These are phyloP conservation scores for Gracilinanus agilis DNA, from an alignment of 2,113 vertebrate genomes.

Conservation along the genomic window DNA sequence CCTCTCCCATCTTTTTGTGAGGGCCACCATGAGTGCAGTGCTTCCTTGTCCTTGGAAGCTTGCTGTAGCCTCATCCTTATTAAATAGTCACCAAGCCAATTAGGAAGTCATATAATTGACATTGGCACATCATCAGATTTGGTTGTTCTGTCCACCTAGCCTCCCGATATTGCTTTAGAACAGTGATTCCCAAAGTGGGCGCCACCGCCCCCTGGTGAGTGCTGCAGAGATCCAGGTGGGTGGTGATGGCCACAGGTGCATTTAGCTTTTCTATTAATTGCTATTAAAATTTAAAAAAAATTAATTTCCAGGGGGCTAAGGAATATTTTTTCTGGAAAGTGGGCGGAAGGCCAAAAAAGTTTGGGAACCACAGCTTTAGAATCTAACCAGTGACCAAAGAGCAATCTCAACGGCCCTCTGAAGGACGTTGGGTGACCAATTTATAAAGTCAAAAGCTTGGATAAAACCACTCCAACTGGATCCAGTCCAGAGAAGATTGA, in stretches of 20 bases:
- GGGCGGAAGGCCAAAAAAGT: too few species aligned
- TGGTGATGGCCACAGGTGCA: too few species aligned
- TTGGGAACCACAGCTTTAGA: too few species aligned
- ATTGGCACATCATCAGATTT: not conserved
- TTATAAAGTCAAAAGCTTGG: not conserved
- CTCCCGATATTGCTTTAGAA: not conserved
- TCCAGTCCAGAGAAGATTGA: not conserved
- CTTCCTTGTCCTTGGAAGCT: not conserved
- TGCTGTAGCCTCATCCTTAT: not conserved
- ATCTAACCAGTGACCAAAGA: not conserved
- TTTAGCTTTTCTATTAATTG: too few species aligned
- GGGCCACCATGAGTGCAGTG: not conserved
- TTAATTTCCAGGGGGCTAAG: too few species aligned
- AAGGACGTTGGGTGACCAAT: not conserved
- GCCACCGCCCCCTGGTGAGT: too few species aligned
- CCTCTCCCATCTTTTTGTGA: not conserved
- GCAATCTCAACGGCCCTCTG: not conserved
- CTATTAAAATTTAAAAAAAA: too few species aligned
- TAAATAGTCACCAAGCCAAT: not conserved
- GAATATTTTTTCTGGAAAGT: too few species aligned
- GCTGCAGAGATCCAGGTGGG: too few species aligned
- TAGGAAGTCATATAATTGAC: not conserved
- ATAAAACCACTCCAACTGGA: not conserved
- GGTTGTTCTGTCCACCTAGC: not conserved
- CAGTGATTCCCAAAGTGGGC: too few species aligned